phyloP scores from a whole-genome alignment of 2,113 vertebrate species.

The Morone chrysops region DNA sequence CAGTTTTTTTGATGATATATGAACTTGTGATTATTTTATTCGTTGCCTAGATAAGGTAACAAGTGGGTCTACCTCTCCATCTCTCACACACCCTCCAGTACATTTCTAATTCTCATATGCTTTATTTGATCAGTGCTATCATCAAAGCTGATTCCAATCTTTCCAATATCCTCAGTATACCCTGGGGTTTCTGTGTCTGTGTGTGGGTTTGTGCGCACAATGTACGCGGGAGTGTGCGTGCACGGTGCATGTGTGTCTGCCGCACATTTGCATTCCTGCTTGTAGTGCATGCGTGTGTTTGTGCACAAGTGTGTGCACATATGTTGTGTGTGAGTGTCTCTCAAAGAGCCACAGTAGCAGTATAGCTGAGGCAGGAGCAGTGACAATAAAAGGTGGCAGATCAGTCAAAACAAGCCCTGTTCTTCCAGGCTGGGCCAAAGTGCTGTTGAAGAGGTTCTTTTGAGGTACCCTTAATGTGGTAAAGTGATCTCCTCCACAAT shows the following conservation, averaged over 20 bases:
- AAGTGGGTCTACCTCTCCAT: not conserved
- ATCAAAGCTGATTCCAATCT: slow-evolving; percentile 51
- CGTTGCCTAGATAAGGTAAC: not conserved
- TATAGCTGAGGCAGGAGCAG: slow-evolving; percentile 60
- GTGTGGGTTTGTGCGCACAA: not conserved
- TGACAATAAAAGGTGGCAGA: slow-evolving; percentile 85
- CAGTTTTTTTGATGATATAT: slow-evolving; percentile 9
- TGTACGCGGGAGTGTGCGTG: not conserved
- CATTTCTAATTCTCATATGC: slow-evolving; percentile 20
- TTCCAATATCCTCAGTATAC: slow-evolving; percentile 20
- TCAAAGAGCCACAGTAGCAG: slow-evolving; percentile 36
- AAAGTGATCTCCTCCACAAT: slow-evolving; percentile 87
- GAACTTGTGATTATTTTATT: slow-evolving; percentile 24
- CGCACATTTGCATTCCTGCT: not conserved
- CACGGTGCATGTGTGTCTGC: not conserved
- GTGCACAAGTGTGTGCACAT: slow-evolving; percentile 14
- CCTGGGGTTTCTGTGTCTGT: slow-evolving; percentile 14
- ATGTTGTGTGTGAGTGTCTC: slow-evolving; percentile 40
- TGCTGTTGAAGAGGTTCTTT: slow-evolving; percentile 85
- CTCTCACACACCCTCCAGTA: slow-evolving; percentile 4
- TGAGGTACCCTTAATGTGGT: slow-evolving; percentile 84
- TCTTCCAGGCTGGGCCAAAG: slow-evolving; percentile 80
- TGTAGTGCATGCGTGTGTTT: not conserved
- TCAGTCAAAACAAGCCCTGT: slow-evolving; percentile 86
- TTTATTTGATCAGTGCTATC: slow-evolving; percentile 38